Conservation (phyloP, 2,888 invertebrate genomes). For the Epinotia brunnichana region DNA sequence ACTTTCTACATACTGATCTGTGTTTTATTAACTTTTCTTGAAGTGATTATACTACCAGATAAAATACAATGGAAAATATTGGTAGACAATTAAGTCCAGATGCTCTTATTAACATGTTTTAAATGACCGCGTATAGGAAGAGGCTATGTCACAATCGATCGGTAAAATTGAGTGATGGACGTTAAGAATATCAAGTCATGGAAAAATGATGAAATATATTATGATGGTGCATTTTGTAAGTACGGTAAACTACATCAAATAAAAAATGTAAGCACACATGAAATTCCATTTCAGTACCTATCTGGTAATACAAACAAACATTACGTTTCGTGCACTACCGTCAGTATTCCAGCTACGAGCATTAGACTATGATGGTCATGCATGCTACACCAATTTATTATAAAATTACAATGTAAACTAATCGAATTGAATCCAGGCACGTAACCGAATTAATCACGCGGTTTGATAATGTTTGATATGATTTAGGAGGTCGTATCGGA, state of each 20-base stretch:
- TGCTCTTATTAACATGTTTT: too few species aligned
- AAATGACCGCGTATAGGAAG: too few species aligned
- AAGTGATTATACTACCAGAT: neutral
- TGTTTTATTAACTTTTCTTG: neutral
- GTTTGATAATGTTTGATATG: slow-evolving; percentile 68
- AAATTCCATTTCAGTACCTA: neutral
- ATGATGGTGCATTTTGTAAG: too few species aligned
- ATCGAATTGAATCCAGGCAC: slow-evolving; percentile 59
- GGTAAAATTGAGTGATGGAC: too few species aligned
- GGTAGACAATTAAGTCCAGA: too few species aligned
- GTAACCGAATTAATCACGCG: slow-evolving; percentile 70
- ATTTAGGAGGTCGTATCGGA: slow-evolving; percentile 66
- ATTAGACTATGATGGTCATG: slow-evolving; percentile 2
- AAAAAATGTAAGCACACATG: neutral
- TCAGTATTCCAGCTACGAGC: neutral
- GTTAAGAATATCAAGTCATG: too few species aligned
- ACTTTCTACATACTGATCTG: neutral
- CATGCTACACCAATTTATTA: slow-evolving; percentile 8
- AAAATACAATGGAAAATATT: too few species aligned
- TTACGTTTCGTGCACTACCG: neutral
- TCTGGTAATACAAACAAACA: neutral
- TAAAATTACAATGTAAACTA: slow-evolving; percentile 37
- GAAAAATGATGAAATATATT: too few species aligned
- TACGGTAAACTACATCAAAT: too few species aligned
- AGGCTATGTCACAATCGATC: too few species aligned